Conservation (phyloP, 2,797 vertebrate species). For the Coluber constrictor region DNA sequence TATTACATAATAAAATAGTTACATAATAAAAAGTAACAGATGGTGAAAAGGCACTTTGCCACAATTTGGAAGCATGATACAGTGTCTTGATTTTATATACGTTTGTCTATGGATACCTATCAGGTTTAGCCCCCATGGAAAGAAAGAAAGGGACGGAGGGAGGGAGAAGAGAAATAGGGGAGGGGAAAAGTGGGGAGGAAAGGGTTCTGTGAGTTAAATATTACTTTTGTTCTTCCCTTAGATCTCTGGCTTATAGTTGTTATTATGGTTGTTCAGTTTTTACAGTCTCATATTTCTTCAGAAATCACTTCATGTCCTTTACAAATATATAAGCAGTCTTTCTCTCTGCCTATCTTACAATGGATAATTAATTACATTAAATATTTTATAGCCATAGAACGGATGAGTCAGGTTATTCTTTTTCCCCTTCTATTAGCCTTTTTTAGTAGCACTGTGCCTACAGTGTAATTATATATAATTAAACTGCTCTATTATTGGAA, state of each 20-base stretch:
- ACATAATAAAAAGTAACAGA: constrained; percentile 72
- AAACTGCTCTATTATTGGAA: not conserved
- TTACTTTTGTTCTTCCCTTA: not conserved
- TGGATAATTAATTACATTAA: not conserved
- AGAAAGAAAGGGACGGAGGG: not conserved
- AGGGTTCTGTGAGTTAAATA: not conserved
- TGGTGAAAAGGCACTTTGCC: constrained; percentile 72
- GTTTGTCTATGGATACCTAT: constrained; percentile 66
- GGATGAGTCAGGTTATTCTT: not conserved
- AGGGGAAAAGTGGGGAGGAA: not conserved
- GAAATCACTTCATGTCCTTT: not conserved
- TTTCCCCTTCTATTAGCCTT: not conserved
- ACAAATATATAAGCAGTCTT: not conserved
- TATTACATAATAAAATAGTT: constrained; percentile 79
- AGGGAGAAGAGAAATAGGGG: not conserved
- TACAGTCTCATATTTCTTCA: not conserved
- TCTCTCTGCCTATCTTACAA: not conserved
- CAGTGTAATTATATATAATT: not conserved
- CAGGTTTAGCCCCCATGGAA: constrained; percentile 62
- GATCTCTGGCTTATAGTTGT: not conserved
- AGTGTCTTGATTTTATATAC: constrained; percentile 66
- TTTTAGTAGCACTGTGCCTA: not conserved
- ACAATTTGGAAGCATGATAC: constrained; percentile 74
- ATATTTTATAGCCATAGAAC: not conserved
- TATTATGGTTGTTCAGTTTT: not conserved